Percentiles rank a stretch among this genome's conserved stretches.
phyloP scores from a whole-genome alignment of 2,113 vertebrate genomes.

The Mastomys natalensis region DNA sequence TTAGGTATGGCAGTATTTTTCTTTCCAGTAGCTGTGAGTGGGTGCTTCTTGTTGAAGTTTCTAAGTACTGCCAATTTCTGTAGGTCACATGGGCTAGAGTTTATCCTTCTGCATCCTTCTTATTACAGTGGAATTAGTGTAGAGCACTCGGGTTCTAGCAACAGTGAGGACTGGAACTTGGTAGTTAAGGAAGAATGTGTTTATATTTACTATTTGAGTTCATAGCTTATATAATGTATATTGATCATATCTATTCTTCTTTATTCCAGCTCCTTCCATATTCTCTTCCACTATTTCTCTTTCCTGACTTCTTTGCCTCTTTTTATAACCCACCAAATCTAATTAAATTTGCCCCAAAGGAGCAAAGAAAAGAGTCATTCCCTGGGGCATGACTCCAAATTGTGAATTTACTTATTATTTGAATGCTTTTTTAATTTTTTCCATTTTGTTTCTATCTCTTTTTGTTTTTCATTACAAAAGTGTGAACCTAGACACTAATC shows the following conservation, averaged over 20 bases:
- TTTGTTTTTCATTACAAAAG: background rate
- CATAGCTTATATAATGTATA: background rate
- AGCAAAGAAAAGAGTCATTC: background rate
- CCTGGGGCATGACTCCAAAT: background rate
- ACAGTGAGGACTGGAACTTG: accelerated
- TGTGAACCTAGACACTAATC: background rate
- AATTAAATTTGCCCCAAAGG: background rate
- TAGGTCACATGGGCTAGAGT: accelerated
- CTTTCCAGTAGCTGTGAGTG: background rate
- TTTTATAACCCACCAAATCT: background rate
- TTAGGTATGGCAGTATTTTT: background rate
- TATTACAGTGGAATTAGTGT: accelerated
- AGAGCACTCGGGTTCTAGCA: background rate
- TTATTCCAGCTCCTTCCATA: background rate
- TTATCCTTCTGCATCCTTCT: too few relatives aligned
- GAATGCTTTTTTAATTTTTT: background rate
- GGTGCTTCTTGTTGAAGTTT: background rate
- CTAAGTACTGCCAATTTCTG: too few relatives aligned
- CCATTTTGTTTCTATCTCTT: background rate
- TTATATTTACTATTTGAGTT: background rate
- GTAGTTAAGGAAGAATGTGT: background rate
- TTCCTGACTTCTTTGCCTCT: background rate
- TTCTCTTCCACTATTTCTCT: background rate
- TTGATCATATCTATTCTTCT: background rate
- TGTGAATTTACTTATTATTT: constrained; percentile 2